Evolutionary conservation across 2,113 vertebrate genomes (phyloP).

Genomic region (Pionites leucogaster): DNA sequence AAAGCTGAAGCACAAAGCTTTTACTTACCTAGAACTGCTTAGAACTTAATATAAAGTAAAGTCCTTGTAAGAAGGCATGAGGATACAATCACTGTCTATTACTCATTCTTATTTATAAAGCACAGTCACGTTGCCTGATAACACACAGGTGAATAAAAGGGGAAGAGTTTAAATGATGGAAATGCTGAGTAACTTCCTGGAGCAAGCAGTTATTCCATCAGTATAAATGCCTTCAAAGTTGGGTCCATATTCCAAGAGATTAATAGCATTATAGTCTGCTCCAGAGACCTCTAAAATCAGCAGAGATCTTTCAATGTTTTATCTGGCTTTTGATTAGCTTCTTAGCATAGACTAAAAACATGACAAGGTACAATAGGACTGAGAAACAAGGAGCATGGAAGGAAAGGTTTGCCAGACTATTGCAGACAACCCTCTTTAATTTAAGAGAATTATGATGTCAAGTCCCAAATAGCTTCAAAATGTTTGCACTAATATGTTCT

Average conservation of each 20-base stretch:
- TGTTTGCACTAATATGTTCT: neutral
- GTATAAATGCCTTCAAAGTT: constrained; percentile 9
- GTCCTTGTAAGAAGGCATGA: neutral
- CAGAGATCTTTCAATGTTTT: constrained; percentile 23
- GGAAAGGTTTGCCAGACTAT: neutral
- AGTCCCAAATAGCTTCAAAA: neutral
- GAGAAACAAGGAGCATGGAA: neutral
- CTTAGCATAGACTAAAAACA: neutral
- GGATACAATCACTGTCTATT: neutral
- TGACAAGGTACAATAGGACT: neutral
- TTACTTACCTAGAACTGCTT: neutral
- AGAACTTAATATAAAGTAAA: constrained; percentile 1
- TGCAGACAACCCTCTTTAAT: constrained; percentile 1
- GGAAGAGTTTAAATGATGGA: neutral
- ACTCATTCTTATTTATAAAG: neutral
- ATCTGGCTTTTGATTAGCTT: constrained; percentile 26
- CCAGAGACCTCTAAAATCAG: constrained; percentile 15
- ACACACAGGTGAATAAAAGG: neutral
- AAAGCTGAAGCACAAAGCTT: neutral
- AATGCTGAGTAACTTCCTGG: constrained; percentile 6
- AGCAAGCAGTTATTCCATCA: neutral
- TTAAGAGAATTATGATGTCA: constrained; percentile 13
- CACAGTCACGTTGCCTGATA: neutral
- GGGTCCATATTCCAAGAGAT: neutral
- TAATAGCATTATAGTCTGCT: neutral